Base-by-base conservation (phyloP, 2,888 invertebrate species). In the Cataglyphis cursor region DNA sequence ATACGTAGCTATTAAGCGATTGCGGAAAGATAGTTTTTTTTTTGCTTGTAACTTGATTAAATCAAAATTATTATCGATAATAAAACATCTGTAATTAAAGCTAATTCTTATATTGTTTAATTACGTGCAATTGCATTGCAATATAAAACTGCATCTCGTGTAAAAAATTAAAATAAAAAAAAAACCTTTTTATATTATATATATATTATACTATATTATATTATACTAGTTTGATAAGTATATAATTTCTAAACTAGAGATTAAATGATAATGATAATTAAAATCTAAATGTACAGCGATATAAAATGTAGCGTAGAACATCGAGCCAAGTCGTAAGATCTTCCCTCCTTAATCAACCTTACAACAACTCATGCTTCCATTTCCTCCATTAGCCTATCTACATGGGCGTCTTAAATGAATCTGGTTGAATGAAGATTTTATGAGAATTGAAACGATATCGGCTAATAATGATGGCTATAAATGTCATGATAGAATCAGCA, bases 391-490 rank as follows among this genome's bases (percentile, higher is more conserved):
- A 21, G 10, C 6, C 21, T 65, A 65, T 65, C 15, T 65, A 21
- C 4, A 64, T 62, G 10, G 21, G 38, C 21, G 85, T 87, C 76
- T 83, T 87, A 83, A 75, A 85, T 85, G 68, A 85, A 91, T 89
- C 89, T 87, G 89, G 90, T 92, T 91, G 92, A 93, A 94, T 86
- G 93, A 94, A 94, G 92, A 94, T 92, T 94, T 94, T 94, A 93
- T 91, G 93, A 92, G 91, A 91, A 91, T 92, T 90, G 91, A 92
- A 93, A 91, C 92, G 92, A 93, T 94, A 93, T 93, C 93, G 93
- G 93, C 93, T 93, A 93, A 94, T 94, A 94, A 94, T 94, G 93
- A 94, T 93, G 93, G 94, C 94, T 94, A 94, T 94, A 94, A 95
- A 94, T 92, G 94, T 94, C 94, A 92, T 90, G 94, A 94, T 94